phyloP scores from a whole-genome alignment of 53 echinoderm and acorn worm species.

The Antedon mediterranea region DNA sequence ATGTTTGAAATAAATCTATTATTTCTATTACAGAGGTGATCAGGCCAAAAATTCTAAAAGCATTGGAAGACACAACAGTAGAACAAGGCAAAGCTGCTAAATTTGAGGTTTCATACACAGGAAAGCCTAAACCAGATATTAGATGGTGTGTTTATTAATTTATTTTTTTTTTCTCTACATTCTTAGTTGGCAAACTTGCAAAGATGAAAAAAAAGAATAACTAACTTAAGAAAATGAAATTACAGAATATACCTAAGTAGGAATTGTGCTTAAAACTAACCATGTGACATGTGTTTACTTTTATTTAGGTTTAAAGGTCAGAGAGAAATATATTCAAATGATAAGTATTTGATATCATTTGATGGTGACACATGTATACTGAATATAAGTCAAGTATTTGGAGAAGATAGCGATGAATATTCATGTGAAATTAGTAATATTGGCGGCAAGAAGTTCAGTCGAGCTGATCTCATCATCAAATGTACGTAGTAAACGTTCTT shows the following conservation, averaged over 20 bases:
- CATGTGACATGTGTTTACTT: not conserved
- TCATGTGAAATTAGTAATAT: slow-evolving; percentile 71
- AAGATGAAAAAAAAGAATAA: no score
- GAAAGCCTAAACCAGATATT: slow-evolving; percentile 72
- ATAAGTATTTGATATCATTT: slow-evolving; percentile 43
- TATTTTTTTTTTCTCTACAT: no score
- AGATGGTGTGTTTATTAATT: slow-evolving; percentile 46
- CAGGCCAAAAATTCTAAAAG: slow-evolving; percentile 60
- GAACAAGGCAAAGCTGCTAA: slow-evolving; percentile 49
- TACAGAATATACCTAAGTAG: no score
- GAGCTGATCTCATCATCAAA: slow-evolving; percentile 70
- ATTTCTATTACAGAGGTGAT: slow-evolving; percentile 37
- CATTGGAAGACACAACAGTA: slow-evolving; percentile 34
- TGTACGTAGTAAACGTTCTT: slow-evolving; percentile 31
- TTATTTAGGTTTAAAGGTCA: slow-evolving; percentile 58
- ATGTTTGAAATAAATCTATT: no score
- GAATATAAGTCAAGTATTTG: slow-evolving; percentile 46
- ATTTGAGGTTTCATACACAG: slow-evolving; percentile 60
- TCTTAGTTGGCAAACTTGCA: no score
- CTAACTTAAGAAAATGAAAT: no score
- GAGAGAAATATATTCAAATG: slow-evolving; percentile 78
- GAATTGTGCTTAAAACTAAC: no score
- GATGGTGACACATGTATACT: slow-evolving; percentile 51
- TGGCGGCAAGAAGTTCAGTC: slow-evolving; percentile 59
- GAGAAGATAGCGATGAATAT: slow-evolving; percentile 73